Evolutionary conservation across 2,888 invertebrate genomes (phyloP), one percentile per base, ranked within the genome.

Genomic region (Drosophila nr. perissopoda): DNA sequence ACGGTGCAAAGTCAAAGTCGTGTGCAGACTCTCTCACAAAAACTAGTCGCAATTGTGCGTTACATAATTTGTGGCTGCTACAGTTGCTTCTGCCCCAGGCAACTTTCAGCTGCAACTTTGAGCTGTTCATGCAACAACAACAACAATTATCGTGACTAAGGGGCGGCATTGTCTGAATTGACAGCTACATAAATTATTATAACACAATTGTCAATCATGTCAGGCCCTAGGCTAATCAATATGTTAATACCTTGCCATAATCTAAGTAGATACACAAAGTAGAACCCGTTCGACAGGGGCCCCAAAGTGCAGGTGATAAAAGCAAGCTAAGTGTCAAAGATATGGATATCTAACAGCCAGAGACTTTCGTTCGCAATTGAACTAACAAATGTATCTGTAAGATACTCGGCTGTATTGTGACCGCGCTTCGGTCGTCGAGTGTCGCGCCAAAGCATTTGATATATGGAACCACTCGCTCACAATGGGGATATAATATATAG

Each of bases 171-270:
- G 36, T 49, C 40, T 76, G 60, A 83, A 33, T 62, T 88, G 89
- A 85, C 85, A 85, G 73, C 52, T 70, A 87, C 89, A 87, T 87
- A 90, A 87, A 90, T 87, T 83, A 88, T 63, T 83, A 64, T 83
- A 84, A 90, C 90, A 90, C 87, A 90, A 86, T 89, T 87, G 87
- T 87, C 87, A 87, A 87, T 87, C 87, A 87, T 73, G 67, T 76
- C 88, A 70, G 60, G 82, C 88, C 89, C 82, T 88, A 82, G 85
- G 85, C 89, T 80, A 85, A 89, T 88, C 85, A 89, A 82, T 85
- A 85, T 89, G 89, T 73, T 78, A 85, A 88, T 89, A 53, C 51
- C 54, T 21, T 36, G 53, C 57, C 38, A 11, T 31, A 62, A 65
- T 60, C 73, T 38, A 11, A 42, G 49, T 52, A 34, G 1, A 46